A percentile compares a stretch with the other conserved stretches of the same genome.
Conservation (phyloP, 2,888 invertebrate species). For the Lithophane semibrunnea region DNA sequence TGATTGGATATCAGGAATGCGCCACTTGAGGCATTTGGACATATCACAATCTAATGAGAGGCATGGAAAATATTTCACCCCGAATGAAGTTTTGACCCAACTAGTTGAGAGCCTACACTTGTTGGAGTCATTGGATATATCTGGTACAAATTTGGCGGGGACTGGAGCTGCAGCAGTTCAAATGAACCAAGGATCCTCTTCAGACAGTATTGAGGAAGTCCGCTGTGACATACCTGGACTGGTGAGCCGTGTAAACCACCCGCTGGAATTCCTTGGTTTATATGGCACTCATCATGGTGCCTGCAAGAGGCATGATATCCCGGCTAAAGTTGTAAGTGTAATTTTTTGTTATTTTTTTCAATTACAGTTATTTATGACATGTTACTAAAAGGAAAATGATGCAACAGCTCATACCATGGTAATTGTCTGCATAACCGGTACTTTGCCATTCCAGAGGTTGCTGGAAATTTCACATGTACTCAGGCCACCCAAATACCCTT, state of each 20-base stretch:
- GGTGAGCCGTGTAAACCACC: conserved; percentile 93
- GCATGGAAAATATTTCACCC: conserved; percentile 93
- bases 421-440: background rate
- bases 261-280: conserved; percentile 97
- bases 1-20: conserved; percentile 91
- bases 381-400: background rate
- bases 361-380: background rate
- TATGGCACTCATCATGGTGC: conserved; percentile 97
- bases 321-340: conserved; percentile 94
- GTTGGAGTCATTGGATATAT: conserved; percentile 97
- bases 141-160: conserved; percentile 98
- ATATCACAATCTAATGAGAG: conserved; percentile 94
- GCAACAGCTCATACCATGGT: background rate
- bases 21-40: conserved; percentile 93
- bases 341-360: background rate
- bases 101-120: conserved; percentile 94
- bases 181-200: conserved; percentile 64
- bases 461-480: background rate
- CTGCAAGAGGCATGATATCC: conserved; percentile 97
- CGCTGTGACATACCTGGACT: conserved; percentile 96
- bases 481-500: background rate
- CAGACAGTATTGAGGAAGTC: conserved; percentile 75
- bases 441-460: background rate
- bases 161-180: conserved; percentile 92
- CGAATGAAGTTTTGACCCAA: conserved; percentile 93